Conservation (phyloP, 2,888 invertebrate genomes). For the Epirrhoe alternata region DNA sequence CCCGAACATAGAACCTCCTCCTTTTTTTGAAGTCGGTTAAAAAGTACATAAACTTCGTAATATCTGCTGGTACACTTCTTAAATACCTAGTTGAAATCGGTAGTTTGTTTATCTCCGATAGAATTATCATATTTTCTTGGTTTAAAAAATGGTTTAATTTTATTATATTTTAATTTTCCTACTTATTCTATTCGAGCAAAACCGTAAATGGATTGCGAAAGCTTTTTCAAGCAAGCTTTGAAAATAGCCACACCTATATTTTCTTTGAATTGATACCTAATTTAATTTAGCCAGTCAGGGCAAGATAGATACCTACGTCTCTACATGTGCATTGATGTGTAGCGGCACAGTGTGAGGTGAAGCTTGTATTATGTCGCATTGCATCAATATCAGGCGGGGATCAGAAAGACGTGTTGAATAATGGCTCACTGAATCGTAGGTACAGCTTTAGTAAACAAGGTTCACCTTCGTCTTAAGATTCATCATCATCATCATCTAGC, state of each 20-base stretch:
- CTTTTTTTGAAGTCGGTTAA: too few species aligned
- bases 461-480: too few species aligned
- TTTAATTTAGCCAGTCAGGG: conserved; percentile 7
- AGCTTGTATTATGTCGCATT: conserved; percentile 17
- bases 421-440: conserved; percentile 4
- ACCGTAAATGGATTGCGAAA: conserved; percentile 23
- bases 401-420: conserved; percentile 7
- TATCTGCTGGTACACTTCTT: too few species aligned
- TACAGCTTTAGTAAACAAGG: too few species aligned
- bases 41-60: too few species aligned
- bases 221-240: not conserved
- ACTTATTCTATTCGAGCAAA: conserved; percentile 40
- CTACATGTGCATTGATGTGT: conserved; percentile 12
- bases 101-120: conserved; percentile 39
- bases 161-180: too few species aligned
- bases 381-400: conserved; percentile 18
- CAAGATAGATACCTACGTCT: too few species aligned
- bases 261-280: conserved; percentile 18
- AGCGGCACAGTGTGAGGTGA: not conserved
- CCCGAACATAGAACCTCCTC: too few species aligned
- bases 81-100: not conserved
- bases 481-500: too few species aligned
- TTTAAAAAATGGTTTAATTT: too few species aligned
- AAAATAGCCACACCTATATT: not conserved
- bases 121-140: too few species aligned